A percentile compares a stretch with the other conserved stretches of the same genome.
phyloP scores from a whole-genome alignment of 2,113 vertebrate species.

The Lipophrys pholis region DNA sequence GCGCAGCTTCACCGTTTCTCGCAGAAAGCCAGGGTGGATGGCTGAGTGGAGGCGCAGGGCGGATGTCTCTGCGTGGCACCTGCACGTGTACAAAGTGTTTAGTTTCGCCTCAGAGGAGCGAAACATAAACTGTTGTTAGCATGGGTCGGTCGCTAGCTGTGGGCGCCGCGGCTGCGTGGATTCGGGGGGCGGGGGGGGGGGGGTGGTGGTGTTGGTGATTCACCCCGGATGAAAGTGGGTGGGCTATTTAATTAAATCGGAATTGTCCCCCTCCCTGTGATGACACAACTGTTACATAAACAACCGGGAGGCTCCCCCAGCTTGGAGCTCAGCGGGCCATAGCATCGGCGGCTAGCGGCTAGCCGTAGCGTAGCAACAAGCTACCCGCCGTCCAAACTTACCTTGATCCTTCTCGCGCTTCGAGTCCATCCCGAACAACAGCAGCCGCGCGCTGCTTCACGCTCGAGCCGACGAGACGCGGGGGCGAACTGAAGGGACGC shows the following conservation, averaged over 20 bases:
- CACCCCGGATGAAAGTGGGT: constrained; percentile 41
- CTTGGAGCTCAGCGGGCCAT: constrained; percentile 15
- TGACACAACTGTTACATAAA: constrained; percentile 3
- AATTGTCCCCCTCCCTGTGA: background rate
- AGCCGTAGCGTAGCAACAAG: constrained; percentile 72
- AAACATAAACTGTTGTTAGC: background rate
- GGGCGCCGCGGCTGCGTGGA: too few relatives aligned
- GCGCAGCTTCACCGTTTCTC: too few relatives aligned
- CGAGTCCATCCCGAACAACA: constrained; percentile 75
- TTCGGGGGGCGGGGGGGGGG: background rate
- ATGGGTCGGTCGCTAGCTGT: constrained; percentile 4
- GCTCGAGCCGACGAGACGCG: background rate
- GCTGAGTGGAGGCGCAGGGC: too few relatives aligned
- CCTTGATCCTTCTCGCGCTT: constrained; percentile 84
- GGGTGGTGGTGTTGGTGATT: constrained; percentile 5
- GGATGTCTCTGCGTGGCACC: too few relatives aligned
- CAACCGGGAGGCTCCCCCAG: too few relatives aligned
- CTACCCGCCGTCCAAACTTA: constrained; percentile 66
- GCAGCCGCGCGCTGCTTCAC: too few relatives aligned
- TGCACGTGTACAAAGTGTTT: too few relatives aligned
- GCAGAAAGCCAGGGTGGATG: too few relatives aligned
- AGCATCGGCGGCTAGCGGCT: constrained; percentile 51
- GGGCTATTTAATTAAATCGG: constrained; percentile 29
- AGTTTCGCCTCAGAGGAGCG: too few relatives aligned
- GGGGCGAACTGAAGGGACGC: background rate